Percentiles rank a stretch among this genome's conserved stretches.
phyloP scores from a whole-genome alignment of 2,113 vertebrate genomes.

The Pygoscelis antarcticus region DNA sequence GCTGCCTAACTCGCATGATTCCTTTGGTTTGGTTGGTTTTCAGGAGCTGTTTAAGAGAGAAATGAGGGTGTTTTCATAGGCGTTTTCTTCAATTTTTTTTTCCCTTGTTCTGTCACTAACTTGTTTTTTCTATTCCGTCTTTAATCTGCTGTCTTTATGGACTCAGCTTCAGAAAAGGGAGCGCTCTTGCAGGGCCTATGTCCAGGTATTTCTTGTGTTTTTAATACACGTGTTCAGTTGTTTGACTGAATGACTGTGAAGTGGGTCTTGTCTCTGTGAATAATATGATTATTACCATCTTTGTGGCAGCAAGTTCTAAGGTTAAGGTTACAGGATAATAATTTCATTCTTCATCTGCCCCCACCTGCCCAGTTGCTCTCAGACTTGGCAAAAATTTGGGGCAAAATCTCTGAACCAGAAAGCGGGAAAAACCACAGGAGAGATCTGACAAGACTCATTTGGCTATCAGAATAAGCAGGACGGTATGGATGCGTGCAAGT shows the following conservation, averaged over 20 bases:
- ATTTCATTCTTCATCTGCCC: neutral
- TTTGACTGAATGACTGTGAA: slow-evolving; percentile 67
- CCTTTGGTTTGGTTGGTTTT: neutral
- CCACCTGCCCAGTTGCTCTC: neutral
- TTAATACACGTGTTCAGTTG: slow-evolving; percentile 66
- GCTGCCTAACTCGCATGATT: slow-evolving; percentile 41
- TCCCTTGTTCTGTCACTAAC: slow-evolving; percentile 73
- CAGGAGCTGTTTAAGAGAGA: slow-evolving; percentile 28
- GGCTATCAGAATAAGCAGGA: neutral
- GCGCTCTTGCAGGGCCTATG: slow-evolving; percentile 97
- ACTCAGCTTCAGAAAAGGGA: slow-evolving; percentile 99
- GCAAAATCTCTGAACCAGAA: neutral
- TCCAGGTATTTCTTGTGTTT: slow-evolving; percentile 89
- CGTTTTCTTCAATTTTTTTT: slow-evolving; percentile 63
- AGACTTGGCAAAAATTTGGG: neutral
- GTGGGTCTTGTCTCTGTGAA: slow-evolving; percentile 27
- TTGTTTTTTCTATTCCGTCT: slow-evolving; percentile 81
- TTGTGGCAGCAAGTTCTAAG: slow-evolving; percentile 35
- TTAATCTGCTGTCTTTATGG: slow-evolving; percentile 82
- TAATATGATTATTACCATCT: neutral
- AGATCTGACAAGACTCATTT: neutral
- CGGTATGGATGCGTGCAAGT: neutral
- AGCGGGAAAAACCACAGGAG: neutral
- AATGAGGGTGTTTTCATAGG: slow-evolving; percentile 56
- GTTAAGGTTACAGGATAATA: slow-evolving; percentile 57